These are phyloP conservation scores for Cetonia aurata DNA, from an alignment of 2,888 invertebrate species.

Conservation along the genomic window DNA sequence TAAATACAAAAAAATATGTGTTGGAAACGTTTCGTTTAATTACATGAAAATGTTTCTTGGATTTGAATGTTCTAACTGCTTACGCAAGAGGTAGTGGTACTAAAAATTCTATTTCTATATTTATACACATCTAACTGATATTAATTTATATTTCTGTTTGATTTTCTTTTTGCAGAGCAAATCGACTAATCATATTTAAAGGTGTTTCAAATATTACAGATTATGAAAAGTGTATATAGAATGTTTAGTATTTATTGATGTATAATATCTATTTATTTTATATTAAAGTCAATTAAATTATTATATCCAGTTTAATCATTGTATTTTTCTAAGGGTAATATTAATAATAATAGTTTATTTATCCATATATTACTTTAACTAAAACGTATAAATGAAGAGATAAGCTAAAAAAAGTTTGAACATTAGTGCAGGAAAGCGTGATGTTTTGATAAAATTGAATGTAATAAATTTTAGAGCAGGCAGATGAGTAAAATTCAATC, in stretches of 20 bases:
- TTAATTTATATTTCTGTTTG: slow-evolving; percentile 17
- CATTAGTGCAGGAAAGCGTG: too few species aligned
- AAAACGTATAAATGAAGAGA: too few species aligned
- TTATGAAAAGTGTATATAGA: slow-evolving; percentile 17
- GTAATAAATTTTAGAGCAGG: too few species aligned
- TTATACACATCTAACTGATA: not conserved
- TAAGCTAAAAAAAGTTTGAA: too few species aligned
- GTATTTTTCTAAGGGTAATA: not conserved
- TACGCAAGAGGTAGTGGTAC: slow-evolving; percentile 42
- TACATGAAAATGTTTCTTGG: slow-evolving; percentile 13
- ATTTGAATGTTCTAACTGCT: slow-evolving; percentile 34
- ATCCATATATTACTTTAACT: too few species aligned
- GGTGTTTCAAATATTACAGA: slow-evolving; percentile 19
- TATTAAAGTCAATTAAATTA: slow-evolving; percentile 16
- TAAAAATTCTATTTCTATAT: not conserved
- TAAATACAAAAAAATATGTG: not conserved
- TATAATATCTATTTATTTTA: slow-evolving; percentile 29
- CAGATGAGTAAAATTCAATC: too few species aligned
- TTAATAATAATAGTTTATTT: too few species aligned
- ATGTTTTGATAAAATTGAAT: too few species aligned
- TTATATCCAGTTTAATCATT: not conserved
- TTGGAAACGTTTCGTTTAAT: slow-evolving; percentile 1
- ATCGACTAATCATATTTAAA: slow-evolving; percentile 3
- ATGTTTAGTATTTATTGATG: slow-evolving; percentile 24
- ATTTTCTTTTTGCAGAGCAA: slow-evolving; percentile 35